These are phyloP conservation scores for Acrocera orbiculus DNA, from an alignment of 2,888 invertebrate species.

Conservation along the genomic window DNA sequence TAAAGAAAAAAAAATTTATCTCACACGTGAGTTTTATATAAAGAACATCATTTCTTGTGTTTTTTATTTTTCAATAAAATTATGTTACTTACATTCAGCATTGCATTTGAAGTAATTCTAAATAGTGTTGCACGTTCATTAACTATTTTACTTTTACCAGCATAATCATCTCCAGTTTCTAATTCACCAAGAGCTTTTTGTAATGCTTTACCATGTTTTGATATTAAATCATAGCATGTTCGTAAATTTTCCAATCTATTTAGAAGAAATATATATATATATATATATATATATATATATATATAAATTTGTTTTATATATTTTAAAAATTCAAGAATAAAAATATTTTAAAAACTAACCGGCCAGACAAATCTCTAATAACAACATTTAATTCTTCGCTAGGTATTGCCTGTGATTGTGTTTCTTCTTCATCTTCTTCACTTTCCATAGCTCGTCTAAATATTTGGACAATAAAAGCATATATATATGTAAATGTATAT, in stretches of 20 bases:
- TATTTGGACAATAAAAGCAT: not conserved
- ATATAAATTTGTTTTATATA: too few relatives aligned
- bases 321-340: too few relatives aligned
- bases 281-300: too few relatives aligned
- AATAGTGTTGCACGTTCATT: slow-evolving; percentile 90
- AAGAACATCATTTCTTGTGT: too few relatives aligned
- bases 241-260: slow-evolving; percentile 74
- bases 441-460: slow-evolving; percentile 50
- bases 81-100: slow-evolving; percentile 67
- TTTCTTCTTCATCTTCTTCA: slow-evolving; percentile 56
- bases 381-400: slow-evolving; percentile 40
- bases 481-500: too few relatives aligned
- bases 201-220: slow-evolving; percentile 70
- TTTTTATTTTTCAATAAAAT: too few relatives aligned
- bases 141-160: slow-evolving; percentile 69
- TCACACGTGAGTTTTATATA: too few relatives aligned
- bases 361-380: slow-evolving; percentile 51
- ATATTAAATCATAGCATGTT: slow-evolving; percentile 80
- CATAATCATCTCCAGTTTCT: slow-evolving; percentile 49
- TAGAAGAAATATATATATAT: too few relatives aligned
- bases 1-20: too few relatives aligned
- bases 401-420: slow-evolving; percentile 33
- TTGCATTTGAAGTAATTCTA: slow-evolving; percentile 86
- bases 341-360: slow-evolving; percentile 11
- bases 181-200: slow-evolving; percentile 65